Conservation (phyloP, 2,797 vertebrate genomes). For the Denticeps clupeoides region DNA sequence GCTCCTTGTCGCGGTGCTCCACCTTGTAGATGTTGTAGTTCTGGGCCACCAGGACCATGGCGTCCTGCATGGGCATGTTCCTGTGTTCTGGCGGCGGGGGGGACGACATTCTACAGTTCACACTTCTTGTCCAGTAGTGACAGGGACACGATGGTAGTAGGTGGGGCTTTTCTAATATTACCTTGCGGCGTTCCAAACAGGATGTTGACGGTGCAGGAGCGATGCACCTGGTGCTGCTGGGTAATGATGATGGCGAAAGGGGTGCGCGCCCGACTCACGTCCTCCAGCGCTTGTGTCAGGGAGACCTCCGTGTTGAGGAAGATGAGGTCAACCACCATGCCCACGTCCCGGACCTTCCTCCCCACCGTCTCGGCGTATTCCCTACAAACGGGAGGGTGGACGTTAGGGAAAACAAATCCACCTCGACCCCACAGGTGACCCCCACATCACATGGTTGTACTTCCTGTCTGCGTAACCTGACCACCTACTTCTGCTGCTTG, state of each 20-base stretch:
- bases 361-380: constrained; percentile 95
- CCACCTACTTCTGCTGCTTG: constrained; percentile 88
- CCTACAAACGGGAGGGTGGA: constrained; percentile 38
- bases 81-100: constrained; percentile 71
- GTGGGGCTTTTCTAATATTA: constrained; percentile 32
- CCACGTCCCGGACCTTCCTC: constrained; percentile 84
- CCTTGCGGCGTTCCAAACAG: constrained; percentile 96
- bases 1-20: constrained; percentile 85
- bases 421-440: not conserved
- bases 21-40: constrained; percentile 86
- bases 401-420: constrained; percentile 6
- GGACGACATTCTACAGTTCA: not conserved
- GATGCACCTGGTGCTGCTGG: constrained; percentile 93
- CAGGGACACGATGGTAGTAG: no score
- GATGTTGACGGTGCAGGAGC: constrained; percentile 97
- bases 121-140: not conserved
- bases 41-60: constrained; percentile 90
- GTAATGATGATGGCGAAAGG: constrained; percentile 97
- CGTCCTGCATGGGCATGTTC: constrained; percentile 96
- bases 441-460: no score
- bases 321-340: constrained; percentile 97
- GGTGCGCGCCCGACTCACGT: constrained; percentile 87
- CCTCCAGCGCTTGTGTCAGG: constrained; percentile 87
- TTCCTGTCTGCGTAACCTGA: not conserved
- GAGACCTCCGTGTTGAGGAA: constrained; percentile 98